These are phyloP conservation scores for Cromileptes altivelis DNA, from an alignment of 2,113 vertebrate species.

Conservation along the genomic window DNA sequence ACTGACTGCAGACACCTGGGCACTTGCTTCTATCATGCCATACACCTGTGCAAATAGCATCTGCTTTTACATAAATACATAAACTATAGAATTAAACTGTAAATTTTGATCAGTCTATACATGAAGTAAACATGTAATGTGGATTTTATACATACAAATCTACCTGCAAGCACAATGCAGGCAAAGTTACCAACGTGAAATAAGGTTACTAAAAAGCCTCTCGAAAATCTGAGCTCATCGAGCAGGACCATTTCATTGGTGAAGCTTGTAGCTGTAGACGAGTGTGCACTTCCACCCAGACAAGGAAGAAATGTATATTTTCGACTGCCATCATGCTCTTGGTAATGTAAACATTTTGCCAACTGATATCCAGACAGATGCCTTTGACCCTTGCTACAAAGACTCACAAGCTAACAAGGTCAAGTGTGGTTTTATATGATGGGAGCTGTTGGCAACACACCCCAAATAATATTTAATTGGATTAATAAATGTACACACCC, in stretches of 20 bases:
- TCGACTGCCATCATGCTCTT: not conserved
- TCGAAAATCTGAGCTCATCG: not conserved
- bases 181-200: not conserved
- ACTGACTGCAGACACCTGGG: too few relatives aligned
- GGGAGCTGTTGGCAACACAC: not conserved
- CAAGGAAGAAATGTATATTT: not conserved
- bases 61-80: too few relatives aligned
- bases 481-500: too few relatives aligned
- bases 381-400: not conserved
- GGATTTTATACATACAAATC: not conserved
- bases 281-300: not conserved
- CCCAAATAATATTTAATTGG: too few relatives aligned
- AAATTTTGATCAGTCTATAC: too few relatives aligned
- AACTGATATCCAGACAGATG: not conserved
- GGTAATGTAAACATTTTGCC: not conserved
- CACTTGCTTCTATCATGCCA: too few relatives aligned
- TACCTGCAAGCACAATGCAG: not conserved
- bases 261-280: not conserved
- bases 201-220: not conserved
- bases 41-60: too few relatives aligned
- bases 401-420: not conserved
- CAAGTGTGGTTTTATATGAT: not conserved
- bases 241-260: not conserved
- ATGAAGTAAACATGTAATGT: not conserved
- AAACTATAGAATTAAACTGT: too few relatives aligned